Evolutionary conservation across 2,113 vertebrate genomes (phyloP).

Genomic region (Struthio camelus): DNA sequence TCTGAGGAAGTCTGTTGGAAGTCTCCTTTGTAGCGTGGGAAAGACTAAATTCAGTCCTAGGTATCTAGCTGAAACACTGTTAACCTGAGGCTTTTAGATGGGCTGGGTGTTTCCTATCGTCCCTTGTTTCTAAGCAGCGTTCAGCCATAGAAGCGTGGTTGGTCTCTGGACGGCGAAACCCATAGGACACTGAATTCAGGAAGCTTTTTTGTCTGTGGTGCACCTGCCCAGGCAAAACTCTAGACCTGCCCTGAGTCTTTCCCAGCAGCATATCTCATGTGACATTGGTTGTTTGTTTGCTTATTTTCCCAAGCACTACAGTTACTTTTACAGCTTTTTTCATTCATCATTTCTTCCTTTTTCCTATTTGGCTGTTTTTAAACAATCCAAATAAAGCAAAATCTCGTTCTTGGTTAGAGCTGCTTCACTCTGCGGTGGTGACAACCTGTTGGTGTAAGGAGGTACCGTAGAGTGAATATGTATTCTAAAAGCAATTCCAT

Average conservation of each 20-base stretch:
- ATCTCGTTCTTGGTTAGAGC: not conserved
- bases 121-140: not conserved
- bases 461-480: not conserved
- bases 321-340: not conserved
- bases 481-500: not conserved
- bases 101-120: not conserved
- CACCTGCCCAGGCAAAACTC: not conserved
- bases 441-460: fast-evolving
- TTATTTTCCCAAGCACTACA: not conserved
- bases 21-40: not conserved
- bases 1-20: not conserved
- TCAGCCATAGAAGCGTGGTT: fast-evolving
- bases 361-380: conserved; percentile 7
- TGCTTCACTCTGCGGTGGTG: not conserved
- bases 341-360: not conserved
- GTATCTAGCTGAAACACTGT: not conserved
- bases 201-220: not conserved
- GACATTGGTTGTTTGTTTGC: not conserved
- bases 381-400: not conserved
- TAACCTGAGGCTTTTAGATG: not conserved
- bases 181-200: not conserved
- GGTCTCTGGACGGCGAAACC: not conserved
- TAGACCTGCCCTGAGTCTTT: not conserved
- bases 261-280: not conserved
- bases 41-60: not conserved